A percentile compares a stretch with the other conserved stretches of the same genome.
Evolutionary conservation across 2,797 vertebrate genomes (phyloP).

Genomic region (Adelosebastes latens): DNA sequence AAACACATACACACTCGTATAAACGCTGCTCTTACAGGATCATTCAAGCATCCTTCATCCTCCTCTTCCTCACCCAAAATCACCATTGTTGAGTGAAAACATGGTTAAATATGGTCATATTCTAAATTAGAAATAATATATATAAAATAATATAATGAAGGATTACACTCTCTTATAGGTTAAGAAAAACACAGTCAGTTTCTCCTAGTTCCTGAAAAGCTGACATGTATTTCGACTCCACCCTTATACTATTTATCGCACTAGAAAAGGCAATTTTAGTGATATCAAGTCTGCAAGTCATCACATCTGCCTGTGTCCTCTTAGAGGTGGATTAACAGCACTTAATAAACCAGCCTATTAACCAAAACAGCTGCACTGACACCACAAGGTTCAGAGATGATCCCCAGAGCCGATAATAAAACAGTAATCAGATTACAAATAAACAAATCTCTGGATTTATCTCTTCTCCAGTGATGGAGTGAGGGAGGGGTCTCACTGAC

Average conservation of each 20-base stretch:
- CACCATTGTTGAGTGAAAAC: background rate
- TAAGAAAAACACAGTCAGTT: background rate
- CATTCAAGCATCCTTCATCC: conserved; percentile 16
- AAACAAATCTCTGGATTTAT: conserved; percentile 62
- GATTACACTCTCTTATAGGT: background rate
- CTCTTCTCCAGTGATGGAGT: conserved; percentile 19
- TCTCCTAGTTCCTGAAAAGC: conserved; percentile 14
- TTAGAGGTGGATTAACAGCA: conserved; percentile 54
- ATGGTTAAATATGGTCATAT: background rate
- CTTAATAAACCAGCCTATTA: conserved; percentile 72
- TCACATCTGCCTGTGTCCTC: conserved; percentile 17
- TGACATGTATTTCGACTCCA: background rate
- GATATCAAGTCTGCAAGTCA: background rate
- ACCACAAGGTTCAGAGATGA: conserved; percentile 65
- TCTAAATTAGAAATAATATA: background rate
- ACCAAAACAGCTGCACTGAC: conserved; percentile 66
- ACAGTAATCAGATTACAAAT: conserved; percentile 75
- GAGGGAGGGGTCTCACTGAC: background rate
- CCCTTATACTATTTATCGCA: background rate
- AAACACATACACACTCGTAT: background rate
- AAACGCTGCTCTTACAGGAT: conserved; percentile 1
- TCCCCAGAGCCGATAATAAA: conserved; percentile 71
- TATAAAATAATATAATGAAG: background rate
- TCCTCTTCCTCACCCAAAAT: conserved; percentile 10
- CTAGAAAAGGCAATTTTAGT: background rate